Base-by-base conservation (phyloP, 2,888 invertebrate genomes). In the Hypena proboscidalis region DNA sequence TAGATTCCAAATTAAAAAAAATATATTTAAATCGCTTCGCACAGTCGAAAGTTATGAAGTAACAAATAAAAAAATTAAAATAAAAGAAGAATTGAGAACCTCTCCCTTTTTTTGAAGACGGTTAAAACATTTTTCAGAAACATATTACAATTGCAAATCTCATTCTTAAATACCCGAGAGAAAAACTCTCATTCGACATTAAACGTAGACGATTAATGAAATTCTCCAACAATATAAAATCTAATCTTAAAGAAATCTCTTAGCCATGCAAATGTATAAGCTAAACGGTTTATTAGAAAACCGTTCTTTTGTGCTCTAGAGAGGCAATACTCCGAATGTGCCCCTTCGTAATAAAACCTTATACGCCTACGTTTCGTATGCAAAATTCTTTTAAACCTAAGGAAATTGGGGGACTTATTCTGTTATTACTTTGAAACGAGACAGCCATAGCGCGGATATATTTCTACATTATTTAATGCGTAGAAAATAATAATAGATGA, bases 311-410 rank as follows among this genome's bases (percentile, higher is more conserved):
- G 61, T 62, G 48, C 37, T 30, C 29, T 38, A 41, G 30, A 36
- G 19, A 42, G 47, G 39, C 70, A 65, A 70, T 75, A 64, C 62
- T 46, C 60, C 55, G 67, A 76, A 70, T 71, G 70, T 69, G 51
- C 63, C 67, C 67, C 66, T 60, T 60, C 38, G 72, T 70, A 82
- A 83, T 85, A 83, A 85, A 86, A 84, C 76, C 72, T 77, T 82
- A 83, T 81, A 79, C 69, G 83, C 77, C 80, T 80, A 78, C 80
- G 59, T 70, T 76, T 76, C 69, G 73, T 83, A 86, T 83, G 86
- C 85, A 81, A 83, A 82, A 80, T 77, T 73, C 73, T 67, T 68
- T 71, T 59, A 57, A 60, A 70, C 58, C 64, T 66, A 52, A 55
- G 45, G 37, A 34, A 58, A 62, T 53, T 46, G 49, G 55, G 20